phyloP scores from a whole-genome alignment of 37 sponge, comb jelly and placozoan genomes.

The Petrosia ficiformis region DNA sequence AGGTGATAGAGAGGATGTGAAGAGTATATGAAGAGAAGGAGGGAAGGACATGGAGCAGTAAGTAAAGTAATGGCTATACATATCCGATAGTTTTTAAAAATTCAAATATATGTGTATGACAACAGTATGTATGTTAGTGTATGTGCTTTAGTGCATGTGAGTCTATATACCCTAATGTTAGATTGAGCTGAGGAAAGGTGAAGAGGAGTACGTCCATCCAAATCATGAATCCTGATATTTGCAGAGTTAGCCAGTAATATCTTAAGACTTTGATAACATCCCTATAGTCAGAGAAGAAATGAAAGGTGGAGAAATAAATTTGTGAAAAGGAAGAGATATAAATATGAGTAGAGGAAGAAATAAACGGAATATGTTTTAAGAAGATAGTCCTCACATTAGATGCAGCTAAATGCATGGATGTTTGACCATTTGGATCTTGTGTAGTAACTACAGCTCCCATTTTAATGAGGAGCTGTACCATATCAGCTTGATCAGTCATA shows the following conservation, averaged over 20 bases:
- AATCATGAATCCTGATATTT: constrained; percentile 54
- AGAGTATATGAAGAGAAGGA: too few species aligned
- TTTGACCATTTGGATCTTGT: constrained; percentile 67
- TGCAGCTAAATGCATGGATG: constrained; percentile 85
- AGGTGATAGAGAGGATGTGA: too few species aligned
- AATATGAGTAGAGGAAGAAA: too few species aligned
- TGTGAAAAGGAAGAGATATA: too few species aligned
- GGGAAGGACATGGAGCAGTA: too few species aligned
- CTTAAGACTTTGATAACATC: constrained; percentile 49
- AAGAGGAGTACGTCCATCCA: constrained; percentile 75
- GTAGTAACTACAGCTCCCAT: constrained; percentile 32
- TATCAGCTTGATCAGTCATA: constrained; percentile 66
- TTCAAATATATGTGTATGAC: too few species aligned
- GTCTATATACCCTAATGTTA: background rate
- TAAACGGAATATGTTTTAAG: too few species aligned
- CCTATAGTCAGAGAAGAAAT: constrained; percentile 23
- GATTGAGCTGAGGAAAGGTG: constrained; percentile 32
- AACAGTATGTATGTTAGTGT: too few species aligned
- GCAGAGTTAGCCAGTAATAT: constrained; percentile 38
- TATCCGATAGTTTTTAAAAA: too few species aligned
- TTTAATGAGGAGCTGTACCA: constrained; percentile 64
- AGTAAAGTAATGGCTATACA: too few species aligned
- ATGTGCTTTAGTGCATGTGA: too few species aligned
- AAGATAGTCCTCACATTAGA: constrained; percentile 39
- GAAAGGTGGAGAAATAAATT: too few species aligned